Evolutionary conservation across 1,140 invertebrate species (phyloP).

Genomic region (Macrobrachium nipponense): DNA sequence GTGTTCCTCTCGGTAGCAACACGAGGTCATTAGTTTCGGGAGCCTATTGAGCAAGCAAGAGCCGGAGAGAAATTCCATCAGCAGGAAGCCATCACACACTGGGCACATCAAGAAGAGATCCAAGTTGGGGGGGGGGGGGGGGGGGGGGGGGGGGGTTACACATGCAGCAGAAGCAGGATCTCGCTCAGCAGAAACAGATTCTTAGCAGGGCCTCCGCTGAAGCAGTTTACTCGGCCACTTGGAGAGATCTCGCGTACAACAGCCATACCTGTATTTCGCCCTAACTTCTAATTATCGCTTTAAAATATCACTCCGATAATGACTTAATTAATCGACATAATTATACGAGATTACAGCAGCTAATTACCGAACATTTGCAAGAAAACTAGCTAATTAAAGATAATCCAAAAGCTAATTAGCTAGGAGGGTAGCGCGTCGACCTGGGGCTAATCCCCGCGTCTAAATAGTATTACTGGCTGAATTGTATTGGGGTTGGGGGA

Average conservation of each 20-base stretch:
- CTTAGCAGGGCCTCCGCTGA: no score
- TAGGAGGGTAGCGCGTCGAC: constrained; percentile 6
- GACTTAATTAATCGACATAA: constrained; percentile 45
- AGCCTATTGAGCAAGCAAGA: no score
- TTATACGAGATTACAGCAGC: constrained; percentile 46
- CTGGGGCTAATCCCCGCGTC: constrained; percentile 29
- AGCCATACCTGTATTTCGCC: not conserved
- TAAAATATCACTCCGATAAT: constrained; percentile 19
- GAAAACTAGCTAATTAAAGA: constrained; percentile 53
- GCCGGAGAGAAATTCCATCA: no score
- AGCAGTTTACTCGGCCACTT: no score
- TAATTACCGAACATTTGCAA: constrained; percentile 50
- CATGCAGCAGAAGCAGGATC: no score
- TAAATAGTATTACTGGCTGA: not conserved
- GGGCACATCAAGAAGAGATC: no score
- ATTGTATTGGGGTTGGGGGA: not conserved
- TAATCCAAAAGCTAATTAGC: constrained; percentile 47
- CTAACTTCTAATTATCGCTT: constrained; percentile 26
- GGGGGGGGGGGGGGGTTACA: no score
- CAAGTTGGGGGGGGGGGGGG: no score
- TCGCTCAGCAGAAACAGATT: no score
- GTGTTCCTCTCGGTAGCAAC: no score
- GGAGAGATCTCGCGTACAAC: not conserved
- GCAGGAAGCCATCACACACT: not conserved
- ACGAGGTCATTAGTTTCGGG: no score